A percentile compares a stretch with the other conserved stretches of the same genome.
phyloP scores from a whole-genome alignment of 2,888 invertebrate genomes.

The Brachyopa scutellaris region DNA sequence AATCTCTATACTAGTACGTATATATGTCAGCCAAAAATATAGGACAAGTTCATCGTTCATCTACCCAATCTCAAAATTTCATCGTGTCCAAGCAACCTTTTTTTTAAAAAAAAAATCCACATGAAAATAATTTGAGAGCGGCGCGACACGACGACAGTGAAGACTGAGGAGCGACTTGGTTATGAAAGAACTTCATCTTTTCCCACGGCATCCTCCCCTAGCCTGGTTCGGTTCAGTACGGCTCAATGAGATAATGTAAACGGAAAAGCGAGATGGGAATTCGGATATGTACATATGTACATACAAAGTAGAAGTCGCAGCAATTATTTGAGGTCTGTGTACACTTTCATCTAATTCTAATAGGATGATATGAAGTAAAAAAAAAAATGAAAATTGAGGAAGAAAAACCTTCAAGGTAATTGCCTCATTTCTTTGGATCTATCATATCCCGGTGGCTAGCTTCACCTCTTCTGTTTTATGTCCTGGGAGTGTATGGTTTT shows the following conservation, averaged over 20 bases:
- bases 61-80: constrained; percentile 32
- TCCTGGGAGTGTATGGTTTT: constrained; percentile 17
- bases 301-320: constrained; percentile 61
- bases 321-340: constrained; percentile 62
- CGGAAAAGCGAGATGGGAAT: constrained; percentile 39
- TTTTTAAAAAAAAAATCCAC: constrained; percentile 35
- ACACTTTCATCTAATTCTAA: constrained; percentile 56
- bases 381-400: constrained; percentile 18
- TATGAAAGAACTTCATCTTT: constrained; percentile 25
- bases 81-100: constrained; percentile 39
- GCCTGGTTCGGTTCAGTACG: constrained; percentile 8
- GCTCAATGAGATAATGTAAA: constrained; percentile 45
- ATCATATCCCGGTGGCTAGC: no score
- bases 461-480: constrained; percentile 34
- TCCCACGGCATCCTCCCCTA: background rate
- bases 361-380: constrained; percentile 32
- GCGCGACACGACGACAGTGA: constrained; percentile 19
- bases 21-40: constrained; percentile 27
- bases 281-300: constrained; percentile 31
- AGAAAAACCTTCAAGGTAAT: constrained; percentile 61
- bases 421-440: constrained; percentile 61
- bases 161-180: no score
- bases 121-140: constrained; percentile 41
- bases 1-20: constrained; percentile 25
- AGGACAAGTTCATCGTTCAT: constrained; percentile 68